Base-by-base conservation (phyloP, 2,888 invertebrate genomes). In the Meta bourneti region DNA sequence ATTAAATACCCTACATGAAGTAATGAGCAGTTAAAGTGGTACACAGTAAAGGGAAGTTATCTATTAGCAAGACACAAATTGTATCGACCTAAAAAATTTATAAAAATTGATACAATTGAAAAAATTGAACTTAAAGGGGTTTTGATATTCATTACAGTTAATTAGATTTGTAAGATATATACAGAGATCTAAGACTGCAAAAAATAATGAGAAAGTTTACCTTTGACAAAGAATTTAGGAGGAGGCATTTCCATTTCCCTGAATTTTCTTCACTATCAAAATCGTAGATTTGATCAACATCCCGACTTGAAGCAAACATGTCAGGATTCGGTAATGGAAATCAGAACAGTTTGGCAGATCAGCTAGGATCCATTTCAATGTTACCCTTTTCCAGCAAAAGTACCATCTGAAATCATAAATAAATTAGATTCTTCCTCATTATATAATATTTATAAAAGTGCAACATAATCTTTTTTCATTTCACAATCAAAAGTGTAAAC, bases 241-340 rank as follows among this genome's bases (percentile, higher is more conserved):
- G 97, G 93, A 98, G 96, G 93, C 98, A 98, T 95, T 97, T 97
- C 98, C 98, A 99, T 96, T 98, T 98, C 49, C 77, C 78, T 7
- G 91, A 49, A 83, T 93, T 93, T 72, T 93, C 93, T 87, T 93
- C 93, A 78, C 79, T 93, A 78, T 93, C 93, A 81, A 93, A 93
- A 87, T 93, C 93, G 74, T 93, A 93, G 49, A 84, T 80, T 69
- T 92, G 90, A 79, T 93, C 93, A 49, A 80, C 86, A 79, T 93
- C 93, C 7, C 93, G 90, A 89, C 87, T 93, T 93, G 93, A 89
- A 83, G 93, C 87, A 90, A 93, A 93, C 93, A 93, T 93, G 85
- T 86, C 93, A 90, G 86, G 48, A 83, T 51, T 54, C 19, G 54
- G 16, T 16, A 61, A 11, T 19, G 20, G 69, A 70, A 82, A 81